Evolutionary conservation across 2,888 invertebrate genomes (phyloP).

Genomic region (Aquatica leii): DNA sequence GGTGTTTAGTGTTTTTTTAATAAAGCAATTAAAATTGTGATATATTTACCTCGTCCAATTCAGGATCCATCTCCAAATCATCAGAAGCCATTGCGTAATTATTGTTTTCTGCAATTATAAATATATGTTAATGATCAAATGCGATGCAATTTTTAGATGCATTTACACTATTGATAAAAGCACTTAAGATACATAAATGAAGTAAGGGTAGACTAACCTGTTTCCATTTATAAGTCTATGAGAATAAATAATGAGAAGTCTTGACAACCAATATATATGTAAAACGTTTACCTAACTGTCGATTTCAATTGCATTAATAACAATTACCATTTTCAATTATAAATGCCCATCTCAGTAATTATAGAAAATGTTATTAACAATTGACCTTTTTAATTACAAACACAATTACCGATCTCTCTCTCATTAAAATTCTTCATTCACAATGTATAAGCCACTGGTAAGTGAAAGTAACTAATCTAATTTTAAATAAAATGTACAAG

Average conservation of each 20-base stretch:
- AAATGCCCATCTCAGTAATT: not conserved
- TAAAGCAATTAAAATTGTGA: no score
- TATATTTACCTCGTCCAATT: slow-evolving; percentile 3
- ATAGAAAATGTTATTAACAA: slow-evolving; percentile 3
- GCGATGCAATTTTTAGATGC: no score
- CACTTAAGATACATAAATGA: not conserved
- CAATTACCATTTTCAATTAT: not conserved
- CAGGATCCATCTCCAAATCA: not conserved
- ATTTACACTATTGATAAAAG: not conserved
- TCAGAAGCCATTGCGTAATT: not conserved
- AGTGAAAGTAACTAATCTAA: slow-evolving; percentile 5
- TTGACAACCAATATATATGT: not conserved
- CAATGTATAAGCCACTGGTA: not conserved
- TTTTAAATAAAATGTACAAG: no score
- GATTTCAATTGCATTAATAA: not conserved
- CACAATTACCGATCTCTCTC: no score
- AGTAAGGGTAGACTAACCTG: not conserved
- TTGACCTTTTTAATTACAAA: slow-evolving; percentile 7
- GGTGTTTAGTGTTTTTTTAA: no score
- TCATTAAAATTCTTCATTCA: slow-evolving; percentile 4
- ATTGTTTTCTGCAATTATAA: not conserved
- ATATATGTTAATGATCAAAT: no score
- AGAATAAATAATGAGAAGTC: not conserved
- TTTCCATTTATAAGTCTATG: not conserved
- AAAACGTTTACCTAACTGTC: not conserved